Conservation (phyloP, 2,888 invertebrate species). For the Dastarcus helophoroides region DNA sequence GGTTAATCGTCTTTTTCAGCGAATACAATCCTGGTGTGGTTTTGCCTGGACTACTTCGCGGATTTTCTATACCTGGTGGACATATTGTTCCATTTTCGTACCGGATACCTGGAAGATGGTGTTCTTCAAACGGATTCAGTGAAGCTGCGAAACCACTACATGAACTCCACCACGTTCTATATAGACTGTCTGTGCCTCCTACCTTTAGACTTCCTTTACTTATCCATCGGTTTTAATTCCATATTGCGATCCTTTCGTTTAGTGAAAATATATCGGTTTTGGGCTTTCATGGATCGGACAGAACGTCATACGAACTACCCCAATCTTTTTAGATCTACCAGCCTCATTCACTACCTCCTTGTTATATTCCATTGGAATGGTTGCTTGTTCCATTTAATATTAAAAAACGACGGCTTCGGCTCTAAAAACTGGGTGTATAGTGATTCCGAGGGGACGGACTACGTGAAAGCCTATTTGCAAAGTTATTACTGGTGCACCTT, state of each 20-base stretch:
- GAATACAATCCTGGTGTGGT: constrained; percentile 87
- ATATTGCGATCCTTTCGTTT: constrained; percentile 90
- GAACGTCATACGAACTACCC: constrained; percentile 98
- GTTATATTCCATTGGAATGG: constrained; percentile 99
- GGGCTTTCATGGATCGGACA: constrained; percentile 97
- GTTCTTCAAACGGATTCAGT: constrained; percentile 92
- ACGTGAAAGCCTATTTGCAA: constrained; percentile 90
- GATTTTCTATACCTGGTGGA: constrained; percentile 94
- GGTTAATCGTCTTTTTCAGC: constrained; percentile 48
- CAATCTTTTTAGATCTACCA: constrained; percentile 75
- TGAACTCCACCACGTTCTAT: constrained; percentile 92
- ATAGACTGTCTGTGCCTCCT: constrained; percentile 96
- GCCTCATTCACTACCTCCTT: constrained; percentile 89
- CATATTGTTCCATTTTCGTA: constrained; percentile 94
- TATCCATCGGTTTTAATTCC: constrained; percentile 92
- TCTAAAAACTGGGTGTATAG: constrained; percentile 85
- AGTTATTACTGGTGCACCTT: constrained; percentile 98
- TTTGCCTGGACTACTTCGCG: constrained; percentile 91
- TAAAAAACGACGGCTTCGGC: constrained; percentile 90
- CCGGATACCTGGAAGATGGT: constrained; percentile 95
- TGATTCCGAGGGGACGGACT: constrained; percentile 76
- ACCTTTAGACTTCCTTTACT: constrained; percentile 94
- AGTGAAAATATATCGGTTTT: constrained; percentile 95
- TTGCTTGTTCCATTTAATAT: constrained; percentile 93
- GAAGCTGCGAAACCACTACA: constrained; percentile 90